Evolutionary conservation across 2,888 invertebrate species (phyloP), one percentile per base, ranked within the genome.

Genomic region (Galerucella pusilla): DNA sequence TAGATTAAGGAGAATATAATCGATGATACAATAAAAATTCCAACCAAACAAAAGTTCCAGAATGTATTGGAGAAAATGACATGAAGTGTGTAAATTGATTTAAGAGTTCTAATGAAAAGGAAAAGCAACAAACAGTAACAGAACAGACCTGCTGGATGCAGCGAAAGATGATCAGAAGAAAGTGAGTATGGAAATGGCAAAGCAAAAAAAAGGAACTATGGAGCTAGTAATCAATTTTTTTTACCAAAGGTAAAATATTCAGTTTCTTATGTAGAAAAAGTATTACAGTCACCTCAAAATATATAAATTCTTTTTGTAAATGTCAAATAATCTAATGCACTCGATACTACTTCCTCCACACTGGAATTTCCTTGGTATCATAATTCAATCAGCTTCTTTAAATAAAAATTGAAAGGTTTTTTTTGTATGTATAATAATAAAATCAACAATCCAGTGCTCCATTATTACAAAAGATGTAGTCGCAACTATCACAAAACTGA

Each of bases 231-330:
- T 42, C 6, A 42, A 42, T 42, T 42, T 42, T 42, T 20, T 20
- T 42, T 7, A 9, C 49, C 52, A 52, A 52, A 2, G 5, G n/a
- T 52, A 52, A 4, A 52, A 14, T 52, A 52, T 14, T 52, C 4
- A n/a, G n/a, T n/a, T 14, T n/a, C 52, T 35, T 5, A 6, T 35
- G 0, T 6, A 6, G 60, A 42, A 25, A 60, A 25, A 42, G 10
- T 46, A n/a, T 46, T 54, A 42, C 35, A 46, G 57, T 52, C 73
- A 73, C 69, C 65, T 68, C 49, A 73, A 73, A 73, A 73, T 68
- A 73, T 59, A 42, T 35, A 69, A 16, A 49, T 3, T 14, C 3
- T 57, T 57, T 57, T 16, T 12, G n/a, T n/a, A n/a, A 42, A 42
- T 42, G 1, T n/a, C 52, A 52, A 57, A 57, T 57, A 57, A 57